A percentile compares a stretch with the other conserved stretches of the same genome.
These are phyloP conservation scores for Thelaira solivaga DNA, from an alignment of 2,888 invertebrate genomes.

Conservation along the genomic window DNA sequence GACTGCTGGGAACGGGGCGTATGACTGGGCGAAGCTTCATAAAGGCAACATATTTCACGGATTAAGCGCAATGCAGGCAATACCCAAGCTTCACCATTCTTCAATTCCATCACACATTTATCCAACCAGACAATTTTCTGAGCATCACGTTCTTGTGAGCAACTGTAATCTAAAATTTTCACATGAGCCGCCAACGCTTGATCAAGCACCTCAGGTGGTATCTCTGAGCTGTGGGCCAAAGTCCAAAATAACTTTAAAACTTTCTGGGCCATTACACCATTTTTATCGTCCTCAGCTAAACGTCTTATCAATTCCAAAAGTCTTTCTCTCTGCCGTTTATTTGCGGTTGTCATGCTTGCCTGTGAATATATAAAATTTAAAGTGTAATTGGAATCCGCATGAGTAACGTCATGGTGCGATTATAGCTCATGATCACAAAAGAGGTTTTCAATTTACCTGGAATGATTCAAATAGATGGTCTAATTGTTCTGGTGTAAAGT, in stretches of 20 bases:
- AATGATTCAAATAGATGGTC: conserved; percentile 98
- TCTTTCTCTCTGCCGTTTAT: conserved; percentile 96
- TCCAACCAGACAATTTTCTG: conserved; percentile 97
- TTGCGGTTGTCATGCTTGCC: conserved; percentile 96
- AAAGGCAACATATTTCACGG: conserved; percentile 95
- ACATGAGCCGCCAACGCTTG: conserved; percentile 96
- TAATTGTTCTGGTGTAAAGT: conserved; percentile 97
- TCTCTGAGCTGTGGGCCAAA: conserved; percentile 96
- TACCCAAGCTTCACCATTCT: conserved; percentile 92
- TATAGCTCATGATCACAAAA: too few species aligned
- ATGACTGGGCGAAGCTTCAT: conserved; percentile 83
- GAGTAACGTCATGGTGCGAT: too few species aligned
- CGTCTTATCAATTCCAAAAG: conserved; percentile 95
- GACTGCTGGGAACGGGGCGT: conserved; percentile 76
- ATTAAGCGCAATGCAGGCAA: conserved; percentile 96
- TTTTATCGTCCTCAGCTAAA: conserved; percentile 98
- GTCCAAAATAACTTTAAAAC: conserved; percentile 97
- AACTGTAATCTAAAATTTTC: conserved; percentile 98
- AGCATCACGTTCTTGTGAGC: conserved; percentile 96
- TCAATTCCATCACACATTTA: conserved; percentile 96
- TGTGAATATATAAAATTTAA: too few species aligned
- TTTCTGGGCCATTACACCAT: conserved; percentile 99
- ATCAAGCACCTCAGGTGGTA: conserved; percentile 97
- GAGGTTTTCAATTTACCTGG: conserved; percentile 82
- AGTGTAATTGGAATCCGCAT: too few species aligned